phyloP scores from a whole-genome alignment of 1,140 invertebrate species.

The Heliconius melpomene region DNA sequence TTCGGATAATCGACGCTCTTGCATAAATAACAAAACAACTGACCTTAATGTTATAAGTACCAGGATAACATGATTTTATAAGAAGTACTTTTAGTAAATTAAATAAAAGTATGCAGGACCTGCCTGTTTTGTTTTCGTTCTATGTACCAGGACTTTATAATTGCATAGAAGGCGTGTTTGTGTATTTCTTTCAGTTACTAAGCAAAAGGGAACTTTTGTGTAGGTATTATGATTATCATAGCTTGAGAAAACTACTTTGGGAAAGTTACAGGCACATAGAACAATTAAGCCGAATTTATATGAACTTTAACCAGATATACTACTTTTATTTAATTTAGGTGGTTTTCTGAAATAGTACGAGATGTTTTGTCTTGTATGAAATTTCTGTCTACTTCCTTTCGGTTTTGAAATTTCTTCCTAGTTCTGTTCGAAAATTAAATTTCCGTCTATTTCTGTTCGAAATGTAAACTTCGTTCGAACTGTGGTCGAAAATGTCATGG shows the following conservation, averaged over 20 bases:
- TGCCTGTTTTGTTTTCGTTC: background rate
- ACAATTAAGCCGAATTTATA: too few species aligned
- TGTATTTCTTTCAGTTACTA: background rate
- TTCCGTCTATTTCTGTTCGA: background rate
- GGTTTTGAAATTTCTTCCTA: background rate
- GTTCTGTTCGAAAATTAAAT: too few species aligned
- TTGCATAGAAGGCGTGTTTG: background rate
- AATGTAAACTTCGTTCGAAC: background rate
- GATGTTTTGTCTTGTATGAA: too few species aligned
- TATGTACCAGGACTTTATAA: background rate
- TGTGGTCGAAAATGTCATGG: background rate
- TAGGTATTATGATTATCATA: too few species aligned
- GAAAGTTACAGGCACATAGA: too few species aligned
- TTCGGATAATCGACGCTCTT: too few species aligned
- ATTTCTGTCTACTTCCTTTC: background rate
- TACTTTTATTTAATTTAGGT: background rate
- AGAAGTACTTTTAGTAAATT: background rate
- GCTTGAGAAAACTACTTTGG: too few species aligned
- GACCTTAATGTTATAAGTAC: conserved; percentile 13
- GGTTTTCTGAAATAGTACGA: too few species aligned
- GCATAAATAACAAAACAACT: background rate
- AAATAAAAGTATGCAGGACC: background rate
- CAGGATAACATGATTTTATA: background rate
- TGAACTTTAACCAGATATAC: too few species aligned
- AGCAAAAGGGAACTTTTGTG: too few species aligned